These are phyloP conservation scores for Formica aserva DNA, from an alignment of 2,888 invertebrate species.

Conservation along the genomic window DNA sequence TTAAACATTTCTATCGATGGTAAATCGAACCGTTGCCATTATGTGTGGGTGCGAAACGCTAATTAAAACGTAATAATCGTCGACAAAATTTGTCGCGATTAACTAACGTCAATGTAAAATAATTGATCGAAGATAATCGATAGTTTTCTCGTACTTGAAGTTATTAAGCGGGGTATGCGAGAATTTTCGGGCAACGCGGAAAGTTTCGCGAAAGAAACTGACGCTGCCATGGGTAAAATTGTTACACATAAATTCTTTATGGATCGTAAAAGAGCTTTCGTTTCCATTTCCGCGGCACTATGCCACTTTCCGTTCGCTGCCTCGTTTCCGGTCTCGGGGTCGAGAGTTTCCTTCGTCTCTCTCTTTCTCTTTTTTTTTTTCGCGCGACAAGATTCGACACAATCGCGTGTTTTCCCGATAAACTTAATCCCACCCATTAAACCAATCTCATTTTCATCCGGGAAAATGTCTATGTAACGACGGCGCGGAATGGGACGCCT, in stretches of 20 bases:
- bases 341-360: not conserved
- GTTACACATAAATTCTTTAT: slow-evolving; percentile 80
- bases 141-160: not conserved
- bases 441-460: slow-evolving; percentile 59
- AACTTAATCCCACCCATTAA: slow-evolving; percentile 53
- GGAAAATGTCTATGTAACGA: slow-evolving; percentile 1
- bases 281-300: slow-evolving; percentile 25
- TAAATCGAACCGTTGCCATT: slow-evolving; percentile 7
- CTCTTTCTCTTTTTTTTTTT: not conserved
- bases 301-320: slow-evolving; percentile 15
- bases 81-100: slow-evolving; percentile 11
- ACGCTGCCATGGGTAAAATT: slow-evolving; percentile 71
- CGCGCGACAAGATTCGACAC: slow-evolving; percentile 6
- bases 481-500: not conserved
- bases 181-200: not conserved
- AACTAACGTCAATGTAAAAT: not conserved
- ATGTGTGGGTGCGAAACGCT: not conserved
- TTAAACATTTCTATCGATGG: not conserved
- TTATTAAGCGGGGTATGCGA: not conserved
- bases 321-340: slow-evolving; percentile 14
- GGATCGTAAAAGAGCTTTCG: slow-evolving; percentile 76
- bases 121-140: slow-evolving; percentile 26
- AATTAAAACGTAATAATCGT: slow-evolving; percentile 23
- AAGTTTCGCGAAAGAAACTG: slow-evolving; percentile 63
- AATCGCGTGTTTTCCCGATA: not conserved